phyloP scores from a whole-genome alignment of 1,140 invertebrate species.

The Vanessa atalanta region DNA sequence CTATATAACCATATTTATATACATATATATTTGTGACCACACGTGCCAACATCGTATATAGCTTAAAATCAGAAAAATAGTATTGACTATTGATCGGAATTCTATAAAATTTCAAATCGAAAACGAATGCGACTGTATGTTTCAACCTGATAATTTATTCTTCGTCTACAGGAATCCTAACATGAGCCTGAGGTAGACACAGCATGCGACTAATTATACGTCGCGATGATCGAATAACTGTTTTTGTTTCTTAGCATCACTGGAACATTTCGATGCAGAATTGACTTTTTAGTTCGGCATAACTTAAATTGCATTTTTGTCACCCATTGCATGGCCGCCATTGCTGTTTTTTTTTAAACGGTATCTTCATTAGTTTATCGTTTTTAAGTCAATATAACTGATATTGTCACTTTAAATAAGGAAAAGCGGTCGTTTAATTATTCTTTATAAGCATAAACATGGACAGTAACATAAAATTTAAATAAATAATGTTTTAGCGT shows the following conservation, averaged over 20 bases:
- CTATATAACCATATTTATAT: no score
- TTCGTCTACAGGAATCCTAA: slow-evolving; percentile 19
- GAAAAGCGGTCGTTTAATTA: neutral
- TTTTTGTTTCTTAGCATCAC: slow-evolving; percentile 55
- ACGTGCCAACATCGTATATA: no score
- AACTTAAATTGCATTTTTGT: slow-evolving; percentile 75
- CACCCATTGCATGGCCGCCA: slow-evolving; percentile 51
- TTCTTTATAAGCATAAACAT: neutral
- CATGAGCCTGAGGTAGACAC: slow-evolving; percentile 25
- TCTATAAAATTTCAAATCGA: no score
- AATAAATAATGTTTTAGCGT: neutral
- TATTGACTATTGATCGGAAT: no score
- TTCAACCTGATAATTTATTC: neutral
- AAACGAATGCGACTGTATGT: neutral
- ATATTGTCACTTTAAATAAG: slow-evolving; percentile 3
- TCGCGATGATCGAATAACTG: slow-evolving; percentile 52
- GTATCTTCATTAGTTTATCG: slow-evolving; percentile 20
- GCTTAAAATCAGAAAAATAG: no score
- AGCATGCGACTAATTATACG: slow-evolving; percentile 72
- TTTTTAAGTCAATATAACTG: neutral
- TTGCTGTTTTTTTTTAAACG: slow-evolving; percentile 31
- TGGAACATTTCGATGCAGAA: slow-evolving; percentile 51
- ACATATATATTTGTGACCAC: no score
- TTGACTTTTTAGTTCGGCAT: slow-evolving; percentile 69
- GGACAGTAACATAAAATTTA: neutral